Evolutionary conservation across 2,113 vertebrate genomes (phyloP).

Genomic region (Stigmatopora argus): DNA sequence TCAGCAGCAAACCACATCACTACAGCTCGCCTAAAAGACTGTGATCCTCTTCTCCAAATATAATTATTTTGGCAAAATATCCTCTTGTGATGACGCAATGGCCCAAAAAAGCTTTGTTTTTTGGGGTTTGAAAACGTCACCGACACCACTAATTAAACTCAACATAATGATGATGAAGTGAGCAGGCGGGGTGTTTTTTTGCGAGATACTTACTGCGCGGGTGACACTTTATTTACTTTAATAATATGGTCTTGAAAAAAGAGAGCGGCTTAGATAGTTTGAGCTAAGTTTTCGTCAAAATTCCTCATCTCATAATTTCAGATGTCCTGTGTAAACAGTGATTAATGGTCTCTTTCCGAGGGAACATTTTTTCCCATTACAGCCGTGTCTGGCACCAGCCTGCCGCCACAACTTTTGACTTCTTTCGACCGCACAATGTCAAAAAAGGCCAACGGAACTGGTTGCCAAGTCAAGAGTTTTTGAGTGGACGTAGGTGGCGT

Average conservation of each 20-base stretch:
- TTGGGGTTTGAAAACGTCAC: neutral
- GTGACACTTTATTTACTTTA: neutral
- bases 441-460: constrained; percentile 16
- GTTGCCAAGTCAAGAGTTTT: constrained; percentile 17
- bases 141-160: constrained; percentile 1
- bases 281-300: constrained; percentile 30
- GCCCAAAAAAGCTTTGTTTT: neutral
- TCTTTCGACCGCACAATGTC: constrained; percentile 38
- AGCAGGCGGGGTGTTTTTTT: neutral
- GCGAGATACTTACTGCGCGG: neutral
- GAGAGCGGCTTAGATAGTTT: constrained; percentile 11
- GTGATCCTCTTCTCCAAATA: neutral
- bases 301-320: constrained; percentile 32
- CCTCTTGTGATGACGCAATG: neutral
- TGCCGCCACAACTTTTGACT: constrained; percentile 41
- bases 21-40: neutral
- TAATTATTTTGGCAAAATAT: neutral
- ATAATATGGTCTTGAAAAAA: constrained; percentile 33
- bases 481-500: constrained; percentile 35
- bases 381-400: constrained; percentile 31
- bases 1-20: neutral
- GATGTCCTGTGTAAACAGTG: constrained; percentile 31
- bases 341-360: constrained; percentile 34
- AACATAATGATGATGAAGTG: constrained; percentile 1
- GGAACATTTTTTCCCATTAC: constrained; percentile 36